These are phyloP conservation scores for Excalfactoria chinensis DNA, from an alignment of 2,113 vertebrate genomes.

Conservation along the genomic window DNA sequence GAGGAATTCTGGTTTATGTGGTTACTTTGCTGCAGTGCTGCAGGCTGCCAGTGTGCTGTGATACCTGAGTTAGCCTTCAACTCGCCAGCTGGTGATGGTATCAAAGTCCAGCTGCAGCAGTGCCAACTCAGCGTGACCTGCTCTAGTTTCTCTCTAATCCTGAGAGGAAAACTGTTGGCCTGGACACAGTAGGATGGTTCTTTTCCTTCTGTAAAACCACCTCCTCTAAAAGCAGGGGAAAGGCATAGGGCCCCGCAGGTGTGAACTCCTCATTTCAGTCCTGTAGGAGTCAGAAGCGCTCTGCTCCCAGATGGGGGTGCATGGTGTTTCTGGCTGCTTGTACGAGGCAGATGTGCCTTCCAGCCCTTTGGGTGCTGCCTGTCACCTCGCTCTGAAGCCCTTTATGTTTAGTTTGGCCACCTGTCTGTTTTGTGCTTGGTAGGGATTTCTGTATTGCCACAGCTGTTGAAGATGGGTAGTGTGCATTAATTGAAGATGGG, in stretches of 20 bases:
- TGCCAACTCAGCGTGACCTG: conserved; percentile 8
- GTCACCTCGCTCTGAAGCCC: not conserved
- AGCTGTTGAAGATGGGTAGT: not conserved
- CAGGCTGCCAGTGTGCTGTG: not conserved
- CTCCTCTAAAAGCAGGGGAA: not conserved
- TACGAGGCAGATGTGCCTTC: not conserved
- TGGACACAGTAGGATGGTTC: not conserved
- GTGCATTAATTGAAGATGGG: too few relatives aligned
- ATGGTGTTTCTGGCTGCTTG: not conserved
- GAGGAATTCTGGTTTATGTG: not conserved
- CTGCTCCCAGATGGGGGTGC: not conserved
- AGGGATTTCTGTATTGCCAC: rapidly evolving
- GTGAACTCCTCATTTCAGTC: not conserved
- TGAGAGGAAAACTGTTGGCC: not conserved
- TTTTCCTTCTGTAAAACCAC: not conserved
- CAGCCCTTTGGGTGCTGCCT: not conserved
- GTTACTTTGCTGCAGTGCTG: conserved; percentile 44
- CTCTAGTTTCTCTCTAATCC: not conserved
- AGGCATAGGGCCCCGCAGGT: not conserved
- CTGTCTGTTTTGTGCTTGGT: not conserved
- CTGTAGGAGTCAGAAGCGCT: not conserved
- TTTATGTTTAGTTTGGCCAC: not conserved
- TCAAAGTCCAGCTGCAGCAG: conserved; percentile 1
- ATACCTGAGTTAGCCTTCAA: not conserved
- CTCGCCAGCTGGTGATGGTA: not conserved